Conservation (phyloP, 2,797 vertebrate species). For the Rhyacichthys aspro region DNA sequence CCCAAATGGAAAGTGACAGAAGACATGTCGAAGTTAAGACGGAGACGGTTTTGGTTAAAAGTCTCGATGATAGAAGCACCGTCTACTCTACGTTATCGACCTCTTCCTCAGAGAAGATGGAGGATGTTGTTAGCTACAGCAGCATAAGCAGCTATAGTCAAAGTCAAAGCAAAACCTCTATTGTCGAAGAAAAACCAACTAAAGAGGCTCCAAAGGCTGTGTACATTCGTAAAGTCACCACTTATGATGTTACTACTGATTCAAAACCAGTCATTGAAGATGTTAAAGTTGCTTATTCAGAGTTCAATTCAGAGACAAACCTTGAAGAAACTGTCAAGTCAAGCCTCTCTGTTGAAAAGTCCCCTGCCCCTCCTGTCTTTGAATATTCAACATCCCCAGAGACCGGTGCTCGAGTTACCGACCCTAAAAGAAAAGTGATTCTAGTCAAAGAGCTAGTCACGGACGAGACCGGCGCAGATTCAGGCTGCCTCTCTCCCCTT, state of each 20-base stretch:
- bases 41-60: constrained; percentile 24
- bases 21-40: background rate
- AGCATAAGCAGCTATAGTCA: no score
- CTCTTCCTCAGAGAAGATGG: background rate
- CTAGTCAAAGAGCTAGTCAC: constrained; percentile 48
- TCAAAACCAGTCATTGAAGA: background rate
- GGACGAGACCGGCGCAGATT: constrained; percentile 1
- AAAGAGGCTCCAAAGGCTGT: background rate
- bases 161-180: background rate
- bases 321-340: constrained; percentile 11
- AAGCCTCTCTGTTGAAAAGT: constrained; percentile 1
- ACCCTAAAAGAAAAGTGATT: constrained; percentile 38
- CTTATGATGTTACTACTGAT: background rate
- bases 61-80: background rate
- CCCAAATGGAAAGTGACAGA: background rate
- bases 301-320: constrained; percentile 21
- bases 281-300: constrained; percentile 6
- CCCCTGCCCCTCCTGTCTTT: constrained; percentile 35
- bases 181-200: background rate
- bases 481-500: background rate
- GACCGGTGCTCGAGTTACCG: constrained; percentile 56
- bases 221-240: constrained; percentile 8
- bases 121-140: background rate
- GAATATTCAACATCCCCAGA: constrained; percentile 37
- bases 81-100: background rate